Evolutionary conservation across 2,888 invertebrate genomes (phyloP), one percentile per base, ranked within the genome.

Genomic region (Glaucopsyche alexis): DNA sequence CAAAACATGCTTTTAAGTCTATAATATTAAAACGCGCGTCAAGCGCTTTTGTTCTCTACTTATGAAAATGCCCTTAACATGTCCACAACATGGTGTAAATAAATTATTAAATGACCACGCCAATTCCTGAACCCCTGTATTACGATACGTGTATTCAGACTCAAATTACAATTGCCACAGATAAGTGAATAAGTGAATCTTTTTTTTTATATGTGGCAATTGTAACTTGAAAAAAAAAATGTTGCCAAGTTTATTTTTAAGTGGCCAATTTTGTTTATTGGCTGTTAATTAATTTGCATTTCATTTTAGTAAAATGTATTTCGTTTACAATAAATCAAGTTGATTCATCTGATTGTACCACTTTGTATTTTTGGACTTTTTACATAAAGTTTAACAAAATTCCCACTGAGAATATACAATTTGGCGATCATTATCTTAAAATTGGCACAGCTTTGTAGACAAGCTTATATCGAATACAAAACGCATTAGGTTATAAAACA

Each of bases 341-440:
- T 52, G 16, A 16, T 9, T 52, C 16, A 52, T 19, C 55, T 55
- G 55, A 55, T 16, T 19, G 11, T 11, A 11, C 16, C 5, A 55
- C 19, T 55, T 11, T 19, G 52, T 52, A 16, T 52, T 16, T 3
- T 4, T 55, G 42, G 42, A 19, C 11, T 55, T 55, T 11, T 19
- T 9, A 9, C 9, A 55, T 55, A 19, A 16, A 52, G n/a, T n/a
- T n/a, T n/a, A n/a, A n/a, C n/a, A n/a, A 45, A 71, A 72, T 65
- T 72, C 66, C 66, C 50, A 67, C 67, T 66, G 72, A 66, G 50
- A 75, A 75, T 78, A 42, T 79, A 79, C 81, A 78, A 80, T 84
- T 84, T 87, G 84, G 83, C 86, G 79, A 82, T 76, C 75, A 76
- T 88, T 86, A 77, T 82, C 87, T 89, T 29, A 90, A 78, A 75